Percentiles rank a stretch among this genome's conserved stretches.
These are phyloP conservation scores for Euzophera pinguis DNA, from an alignment of 2,888 invertebrate genomes.

Conservation along the genomic window DNA sequence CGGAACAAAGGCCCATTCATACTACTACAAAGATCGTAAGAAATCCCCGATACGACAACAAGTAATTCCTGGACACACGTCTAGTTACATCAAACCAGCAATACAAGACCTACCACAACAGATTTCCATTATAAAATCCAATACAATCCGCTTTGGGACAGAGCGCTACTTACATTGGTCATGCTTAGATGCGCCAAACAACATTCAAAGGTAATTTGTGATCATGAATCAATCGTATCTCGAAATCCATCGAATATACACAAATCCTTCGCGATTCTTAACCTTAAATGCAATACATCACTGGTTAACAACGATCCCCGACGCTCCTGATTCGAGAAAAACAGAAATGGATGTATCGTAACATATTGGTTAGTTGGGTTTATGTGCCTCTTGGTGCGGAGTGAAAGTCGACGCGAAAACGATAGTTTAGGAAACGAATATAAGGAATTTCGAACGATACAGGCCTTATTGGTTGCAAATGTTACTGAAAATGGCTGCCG, in stretches of 20 bases:
- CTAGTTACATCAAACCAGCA: constrained; percentile 33
- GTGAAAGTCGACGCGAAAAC: constrained; percentile 34
- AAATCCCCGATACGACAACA: constrained; percentile 52
- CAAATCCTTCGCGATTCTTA: constrained; percentile 23
- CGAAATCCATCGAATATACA: constrained; percentile 46
- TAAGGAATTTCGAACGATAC: constrained; percentile 46
- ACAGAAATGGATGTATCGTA: constrained; percentile 27
- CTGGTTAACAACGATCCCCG: background rate
- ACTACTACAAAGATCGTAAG: constrained; percentile 43
- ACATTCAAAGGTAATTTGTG: constrained; percentile 70
- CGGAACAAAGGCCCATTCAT: constrained; percentile 49
- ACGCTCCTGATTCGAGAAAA: constrained; percentile 15
- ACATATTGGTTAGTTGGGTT: constrained; percentile 9
- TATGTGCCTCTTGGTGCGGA: constrained; percentile 24
- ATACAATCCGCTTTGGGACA: constrained; percentile 3
- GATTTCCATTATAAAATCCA: constrained; percentile 7
- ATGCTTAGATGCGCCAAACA: constrained; percentile 46
- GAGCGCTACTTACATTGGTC: constrained; percentile 34
- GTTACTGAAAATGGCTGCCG: constrained; percentile 25
- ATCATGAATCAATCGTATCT: constrained; percentile 74
- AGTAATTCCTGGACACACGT: constrained; percentile 43
- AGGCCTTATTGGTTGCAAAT: constrained; percentile 53
- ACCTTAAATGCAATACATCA: constrained; percentile 5
- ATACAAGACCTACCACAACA: constrained; percentile 22
- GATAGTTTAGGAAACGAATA: constrained; percentile 57